Base-by-base conservation (phyloP, 2,113 vertebrate species). In the Macaca fascicularis region DNA sequence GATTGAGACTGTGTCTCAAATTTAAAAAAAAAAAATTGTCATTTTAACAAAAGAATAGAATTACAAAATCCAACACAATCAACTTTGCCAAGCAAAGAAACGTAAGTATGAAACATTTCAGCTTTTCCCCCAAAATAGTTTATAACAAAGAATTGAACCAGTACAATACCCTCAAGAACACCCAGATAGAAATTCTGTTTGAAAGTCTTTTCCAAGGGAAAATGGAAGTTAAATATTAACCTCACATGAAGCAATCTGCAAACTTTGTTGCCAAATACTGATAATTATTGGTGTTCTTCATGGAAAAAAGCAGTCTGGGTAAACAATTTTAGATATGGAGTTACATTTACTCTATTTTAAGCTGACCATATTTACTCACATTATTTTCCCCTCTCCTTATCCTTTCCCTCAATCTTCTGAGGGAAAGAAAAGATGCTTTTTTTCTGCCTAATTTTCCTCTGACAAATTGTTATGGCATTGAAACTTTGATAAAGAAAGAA, bases 221-320 rank as follows among this genome's bases (percentile, higher is more conserved):
- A 98, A 95, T 93, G 93, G 97, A 98, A 97, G 97, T 20, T 55
- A 96, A 91, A 96, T 97, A 89, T 97, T 98, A 98, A 98, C 95
- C 64, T 91, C 96, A 95, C 78, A 95, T 61, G 13, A 48, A 93
- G n/a, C 55, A n/a, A 8, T 97, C 95, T 97, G 90, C 57, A 79
- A 89, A 92, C 32, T 70, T 96, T 22, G 8, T 92, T 97, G 93
- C 84, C 84, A 97, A 93, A 93, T 96, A 98, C 67, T 95, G 76
- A 95, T 88, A 93, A 96, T 84, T 83, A 93, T 45, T 87, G 22
- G 40, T 74, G 25, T 40, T 94, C 61, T 83, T 96, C 30, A n/a
- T 83, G 67, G 61, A 87, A 82, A 92, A 90, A 57, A 81, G 50
- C 35, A 72, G 16, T 43, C 25, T 19, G 76, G 48, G 22, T 59